phyloP scores from a whole-genome alignment of 2,797 vertebrate species.

The Orestias chungarensis region DNA sequence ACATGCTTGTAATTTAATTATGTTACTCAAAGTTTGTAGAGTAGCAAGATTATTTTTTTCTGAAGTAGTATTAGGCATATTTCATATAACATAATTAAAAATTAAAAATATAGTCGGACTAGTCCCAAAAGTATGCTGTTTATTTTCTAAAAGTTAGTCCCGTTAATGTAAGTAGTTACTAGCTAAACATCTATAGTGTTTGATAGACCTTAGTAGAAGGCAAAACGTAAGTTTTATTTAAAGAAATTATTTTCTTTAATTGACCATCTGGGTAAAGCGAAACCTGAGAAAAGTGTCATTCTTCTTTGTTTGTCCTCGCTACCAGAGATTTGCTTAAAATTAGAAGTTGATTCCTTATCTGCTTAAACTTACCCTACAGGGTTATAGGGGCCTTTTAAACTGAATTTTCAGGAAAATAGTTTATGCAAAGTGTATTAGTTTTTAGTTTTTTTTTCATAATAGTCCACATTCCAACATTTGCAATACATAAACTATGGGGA shows the following conservation, averaged over 20 bases:
- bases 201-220: slow-evolving; percentile 71
- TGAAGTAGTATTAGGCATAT: too few species aligned
- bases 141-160: too few species aligned
- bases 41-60: too few species aligned
- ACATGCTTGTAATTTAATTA: too few species aligned
- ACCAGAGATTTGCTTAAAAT: slow-evolving; percentile 52
- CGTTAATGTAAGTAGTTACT: too few species aligned
- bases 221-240: slow-evolving; percentile 49
- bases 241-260: slow-evolving; percentile 65
- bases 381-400: slow-evolving; percentile 70
- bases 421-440: slow-evolving; percentile 79
- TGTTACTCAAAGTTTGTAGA: too few species aligned
- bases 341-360: slow-evolving; percentile 47
- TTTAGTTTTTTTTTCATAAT: slow-evolving; percentile 81
- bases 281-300: slow-evolving; percentile 29
- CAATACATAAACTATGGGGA: slow-evolving; percentile 88
- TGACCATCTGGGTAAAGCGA: slow-evolving; percentile 39
- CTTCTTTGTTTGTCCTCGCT: slow-evolving; percentile 51
- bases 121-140: too few species aligned
- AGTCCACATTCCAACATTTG: slow-evolving; percentile 93
- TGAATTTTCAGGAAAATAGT: slow-evolving; percentile 77
- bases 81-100: too few species aligned
- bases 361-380: slow-evolving; percentile 56
- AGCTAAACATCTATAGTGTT: too few species aligned
- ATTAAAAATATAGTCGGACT: too few species aligned